These are phyloP conservation scores for Phalloptychus januarius DNA, from an alignment of 2,797 vertebrate genomes.

Conservation along the genomic window DNA sequence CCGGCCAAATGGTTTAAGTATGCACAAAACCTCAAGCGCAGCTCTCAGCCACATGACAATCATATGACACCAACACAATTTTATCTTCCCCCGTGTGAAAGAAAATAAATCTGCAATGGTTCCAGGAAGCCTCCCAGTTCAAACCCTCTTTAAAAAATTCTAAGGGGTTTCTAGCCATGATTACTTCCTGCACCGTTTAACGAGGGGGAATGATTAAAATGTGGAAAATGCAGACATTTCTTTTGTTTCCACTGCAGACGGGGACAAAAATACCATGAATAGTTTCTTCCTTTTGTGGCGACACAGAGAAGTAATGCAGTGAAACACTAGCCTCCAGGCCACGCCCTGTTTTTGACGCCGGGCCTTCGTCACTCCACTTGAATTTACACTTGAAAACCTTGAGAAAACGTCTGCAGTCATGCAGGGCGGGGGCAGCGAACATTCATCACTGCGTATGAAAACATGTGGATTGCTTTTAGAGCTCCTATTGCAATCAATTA, in stretches of 20 bases:
- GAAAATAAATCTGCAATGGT: conserved; percentile 2
- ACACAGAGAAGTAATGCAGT: conserved; percentile 42
- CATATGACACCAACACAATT: conserved; percentile 27
- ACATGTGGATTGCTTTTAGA: not conserved
- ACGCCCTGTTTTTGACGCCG: conserved; percentile 39
- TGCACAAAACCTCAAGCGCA: conserved; percentile 40
- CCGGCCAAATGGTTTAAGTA: conserved; percentile 40
- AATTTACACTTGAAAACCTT: conserved; percentile 16
- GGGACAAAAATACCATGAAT: conserved; percentile 37
- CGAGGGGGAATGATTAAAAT: not conserved
- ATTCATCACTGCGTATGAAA: conserved; percentile 16
- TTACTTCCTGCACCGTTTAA: not conserved
- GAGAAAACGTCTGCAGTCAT: conserved; percentile 13
- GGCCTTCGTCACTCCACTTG: not conserved
- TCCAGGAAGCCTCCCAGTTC: not conserved
- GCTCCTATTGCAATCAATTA: conserved; percentile 11
- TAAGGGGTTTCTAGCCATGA: not conserved
- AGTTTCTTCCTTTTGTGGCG: conserved; percentile 36
- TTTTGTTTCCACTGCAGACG: conserved; percentile 25
- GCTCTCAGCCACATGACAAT: conserved; percentile 28
- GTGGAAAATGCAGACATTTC: conserved; percentile 10
- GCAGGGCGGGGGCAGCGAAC: not conserved
- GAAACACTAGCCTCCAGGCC: conserved; percentile 41
- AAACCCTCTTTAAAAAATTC: not conserved
- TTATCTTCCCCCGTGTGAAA: conserved; percentile 13